phyloP scores from a whole-genome alignment of 2,888 invertebrate species.

The Nipponacmea schrenckii region DNA sequence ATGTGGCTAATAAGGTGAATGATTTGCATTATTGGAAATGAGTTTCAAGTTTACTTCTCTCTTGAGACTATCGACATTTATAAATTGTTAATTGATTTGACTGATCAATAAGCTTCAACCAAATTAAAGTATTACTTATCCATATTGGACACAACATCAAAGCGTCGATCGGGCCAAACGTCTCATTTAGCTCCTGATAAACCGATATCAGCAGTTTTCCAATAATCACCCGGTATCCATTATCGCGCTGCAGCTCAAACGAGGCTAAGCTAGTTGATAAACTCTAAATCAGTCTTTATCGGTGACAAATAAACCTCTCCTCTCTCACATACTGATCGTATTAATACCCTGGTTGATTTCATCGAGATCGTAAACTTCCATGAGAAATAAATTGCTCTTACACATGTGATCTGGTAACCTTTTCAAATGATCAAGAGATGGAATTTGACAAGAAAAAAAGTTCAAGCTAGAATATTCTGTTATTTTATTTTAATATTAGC shows the following conservation, averaged over 20 bases:
- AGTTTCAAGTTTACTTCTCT: neutral
- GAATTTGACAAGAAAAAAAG: too few species aligned
- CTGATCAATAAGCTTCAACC: constrained; percentile 28
- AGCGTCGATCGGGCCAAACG: constrained; percentile 13
- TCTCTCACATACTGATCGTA: too few species aligned
- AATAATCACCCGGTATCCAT: constrained; percentile 13
- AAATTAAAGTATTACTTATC: constrained; percentile 41
- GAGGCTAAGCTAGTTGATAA: constrained; percentile 12
- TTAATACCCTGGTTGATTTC: too few species aligned
- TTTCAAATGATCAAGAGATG: too few species aligned
- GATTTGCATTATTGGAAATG: too few species aligned
- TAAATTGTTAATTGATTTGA: constrained; percentile 19
- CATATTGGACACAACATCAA: constrained; percentile 29
- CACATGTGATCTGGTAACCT: too few species aligned
- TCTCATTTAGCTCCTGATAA: constrained; percentile 15
- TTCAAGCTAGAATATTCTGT: too few species aligned
- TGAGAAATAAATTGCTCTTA: too few species aligned
- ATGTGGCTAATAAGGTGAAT: too few species aligned
- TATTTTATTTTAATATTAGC: too few species aligned
- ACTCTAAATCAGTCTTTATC: constrained; percentile 8
- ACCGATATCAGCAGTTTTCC: constrained; percentile 12
- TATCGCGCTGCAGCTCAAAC: constrained; percentile 15
- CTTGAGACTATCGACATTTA: constrained; percentile 11
- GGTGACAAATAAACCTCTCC: neutral
- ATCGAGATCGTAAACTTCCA: too few species aligned